These are phyloP conservation scores for Lepidostoma basale DNA, from an alignment of 1,140 invertebrate species.

Conservation along the genomic window DNA sequence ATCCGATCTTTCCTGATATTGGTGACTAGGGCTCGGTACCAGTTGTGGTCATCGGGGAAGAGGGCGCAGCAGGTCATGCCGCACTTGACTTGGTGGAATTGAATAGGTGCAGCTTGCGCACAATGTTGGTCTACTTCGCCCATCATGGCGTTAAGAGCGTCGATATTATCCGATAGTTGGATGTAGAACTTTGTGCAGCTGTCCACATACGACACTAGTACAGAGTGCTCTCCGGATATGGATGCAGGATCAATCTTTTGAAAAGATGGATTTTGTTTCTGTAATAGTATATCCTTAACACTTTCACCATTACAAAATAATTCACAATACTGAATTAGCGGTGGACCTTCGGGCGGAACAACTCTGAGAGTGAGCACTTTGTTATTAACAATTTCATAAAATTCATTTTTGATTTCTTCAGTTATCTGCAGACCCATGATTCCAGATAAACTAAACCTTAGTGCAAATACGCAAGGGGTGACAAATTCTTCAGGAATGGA, in stretches of 20 bases:
- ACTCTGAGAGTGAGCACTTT: conserved; percentile 68
- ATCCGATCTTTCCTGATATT: conserved; percentile 55
- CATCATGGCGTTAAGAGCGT: conserved; percentile 64
- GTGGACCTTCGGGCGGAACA: conserved; percentile 68
- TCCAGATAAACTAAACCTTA: conserved; percentile 72
- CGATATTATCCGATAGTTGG: conserved; percentile 66
- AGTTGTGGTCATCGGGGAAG: conserved; percentile 71
- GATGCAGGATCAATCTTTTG: conserved; percentile 58
- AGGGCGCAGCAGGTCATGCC: conserved; percentile 75
- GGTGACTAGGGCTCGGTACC: conserved; percentile 73
- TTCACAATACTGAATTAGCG: conserved; percentile 74
- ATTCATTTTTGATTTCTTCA: conserved; percentile 70
- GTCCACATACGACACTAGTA: conserved; percentile 73
- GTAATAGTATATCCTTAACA: conserved; percentile 61
- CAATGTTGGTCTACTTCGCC: conserved; percentile 57
- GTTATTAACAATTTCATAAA: conserved; percentile 68
- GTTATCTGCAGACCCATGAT: conserved; percentile 69
- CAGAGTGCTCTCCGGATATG: conserved; percentile 59
- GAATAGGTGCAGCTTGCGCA: conserved; percentile 53
- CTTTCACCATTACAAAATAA: conserved; percentile 64
- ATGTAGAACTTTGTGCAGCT: conserved; percentile 74
- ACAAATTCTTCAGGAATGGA: conserved; percentile 73
- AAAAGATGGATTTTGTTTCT: conserved; percentile 57
- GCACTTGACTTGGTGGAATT: conserved; percentile 56
- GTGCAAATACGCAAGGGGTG: conserved; percentile 72